Conservation (phyloP, 2,888 invertebrate species). For the Plebejus anna region DNA sequence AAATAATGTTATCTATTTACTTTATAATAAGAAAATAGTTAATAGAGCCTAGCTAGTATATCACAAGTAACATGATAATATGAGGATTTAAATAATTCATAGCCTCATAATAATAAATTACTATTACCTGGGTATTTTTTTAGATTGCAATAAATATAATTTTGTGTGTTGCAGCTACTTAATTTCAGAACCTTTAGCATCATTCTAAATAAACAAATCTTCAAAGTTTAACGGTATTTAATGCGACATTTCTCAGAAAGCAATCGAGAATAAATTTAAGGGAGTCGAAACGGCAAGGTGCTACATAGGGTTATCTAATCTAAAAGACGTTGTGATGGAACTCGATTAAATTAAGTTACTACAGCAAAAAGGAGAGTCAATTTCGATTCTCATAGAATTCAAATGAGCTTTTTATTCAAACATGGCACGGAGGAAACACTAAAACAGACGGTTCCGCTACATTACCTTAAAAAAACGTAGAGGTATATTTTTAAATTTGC, state of each 20-base stretch:
- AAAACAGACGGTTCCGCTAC: slow-evolving; percentile 62
- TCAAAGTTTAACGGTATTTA: background rate
- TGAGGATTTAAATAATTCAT: too few relatives aligned
- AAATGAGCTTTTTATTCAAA: slow-evolving; percentile 79
- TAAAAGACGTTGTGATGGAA: slow-evolving; percentile 67
- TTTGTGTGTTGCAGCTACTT: background rate
- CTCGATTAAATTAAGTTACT: slow-evolving; percentile 78
- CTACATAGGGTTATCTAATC: slow-evolving; percentile 52
- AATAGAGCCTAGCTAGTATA: too few relatives aligned
- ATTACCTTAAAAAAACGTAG: slow-evolving; percentile 53
- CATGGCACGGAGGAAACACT: slow-evolving; percentile 62
- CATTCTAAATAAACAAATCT: background rate
- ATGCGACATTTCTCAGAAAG: background rate
- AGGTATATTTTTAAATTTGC: slow-evolving; percentile 50
- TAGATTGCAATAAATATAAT: background rate
- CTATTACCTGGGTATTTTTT: background rate
- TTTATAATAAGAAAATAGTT: too few relatives aligned
- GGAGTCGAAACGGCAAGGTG: slow-evolving; percentile 29
- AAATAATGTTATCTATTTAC: too few relatives aligned
- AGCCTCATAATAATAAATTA: too few relatives aligned
- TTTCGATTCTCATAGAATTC: slow-evolving; percentile 77
- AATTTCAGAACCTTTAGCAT: background rate
- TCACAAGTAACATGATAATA: too few relatives aligned
- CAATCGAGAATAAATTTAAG: slow-evolving; percentile 16
- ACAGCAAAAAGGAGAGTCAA: slow-evolving; percentile 72